These are phyloP conservation scores for Mycetomoellerius zeteki DNA, from an alignment of 1,140 invertebrate species.

Conservation along the genomic window DNA sequence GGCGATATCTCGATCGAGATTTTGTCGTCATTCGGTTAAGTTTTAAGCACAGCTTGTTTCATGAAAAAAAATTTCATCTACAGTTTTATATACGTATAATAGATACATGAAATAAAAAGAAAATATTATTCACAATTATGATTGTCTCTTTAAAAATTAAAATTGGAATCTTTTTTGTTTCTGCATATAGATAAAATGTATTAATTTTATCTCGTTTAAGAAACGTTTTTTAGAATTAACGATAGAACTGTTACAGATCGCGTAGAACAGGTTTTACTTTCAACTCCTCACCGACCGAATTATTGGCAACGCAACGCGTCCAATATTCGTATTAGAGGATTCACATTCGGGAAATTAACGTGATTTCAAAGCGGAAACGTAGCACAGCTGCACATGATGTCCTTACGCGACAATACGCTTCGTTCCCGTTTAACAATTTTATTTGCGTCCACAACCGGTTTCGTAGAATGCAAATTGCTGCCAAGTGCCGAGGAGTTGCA, in stretches of 20 bases:
- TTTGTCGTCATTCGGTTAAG: background rate
- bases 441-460: constrained; percentile 63
- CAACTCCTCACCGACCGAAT: background rate
- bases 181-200: background rate
- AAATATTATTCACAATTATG: background rate
- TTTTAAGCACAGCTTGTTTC: background rate
- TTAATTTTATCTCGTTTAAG: background rate
- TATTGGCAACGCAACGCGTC: background rate
- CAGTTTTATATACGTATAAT: background rate
- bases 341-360: constrained; percentile 43
- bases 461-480: constrained; percentile 67
- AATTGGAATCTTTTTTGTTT: background rate
- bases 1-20: constrained; percentile 24
- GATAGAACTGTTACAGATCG: background rate
- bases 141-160: background rate
- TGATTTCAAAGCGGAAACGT: constrained; percentile 47
- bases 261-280: background rate
- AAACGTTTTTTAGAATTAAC: background rate
- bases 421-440: constrained; percentile 63
- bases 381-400: constrained; percentile 35
- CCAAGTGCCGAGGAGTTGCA: constrained; percentile 64
- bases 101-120: background rate
- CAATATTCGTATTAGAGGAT: background rate
- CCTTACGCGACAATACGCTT: constrained; percentile 48
- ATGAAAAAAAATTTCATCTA: background rate